Evolutionary conservation across 2,888 invertebrate genomes (phyloP), one percentile per base, ranked within the genome.

Genomic region (Odontothrips loti): DNA sequence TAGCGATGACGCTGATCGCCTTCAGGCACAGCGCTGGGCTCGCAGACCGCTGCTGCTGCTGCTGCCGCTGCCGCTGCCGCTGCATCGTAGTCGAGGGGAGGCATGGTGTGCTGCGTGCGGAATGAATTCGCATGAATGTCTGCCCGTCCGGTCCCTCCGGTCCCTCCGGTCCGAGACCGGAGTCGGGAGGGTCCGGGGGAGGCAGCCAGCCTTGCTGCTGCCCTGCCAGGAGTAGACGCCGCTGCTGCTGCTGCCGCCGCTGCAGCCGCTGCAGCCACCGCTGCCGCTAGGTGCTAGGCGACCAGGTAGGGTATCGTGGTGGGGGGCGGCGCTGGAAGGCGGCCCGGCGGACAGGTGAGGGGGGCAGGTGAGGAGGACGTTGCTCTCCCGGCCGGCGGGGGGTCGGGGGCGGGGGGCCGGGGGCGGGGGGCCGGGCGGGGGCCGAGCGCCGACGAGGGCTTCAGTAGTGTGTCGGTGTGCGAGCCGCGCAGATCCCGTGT

Each of bases 221-320:
- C 48, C 48, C 10, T 48, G 51, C 15, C 15, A 51, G 51, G 51
- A 12, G 51, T 51, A 17, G 58, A 17, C 17, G 58, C 20, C 15
- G 58, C 58, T 6, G 58, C 17, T 17, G 58, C 58, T 6, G 17
- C 58, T 6, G 58, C 58, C 0, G 58, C 58, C 6, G 58, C 51
- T 15, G 1, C 34, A 2, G 34, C 34, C 34, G 34, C 34, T 6
- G 34, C 34, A 2, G 68, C 34, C 34, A 6, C 34, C 34, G 34
- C 34, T 6, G 34, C 34, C 34, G 68, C 68, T 75, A 75, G 68
- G 68, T 75, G 68, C 68, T 75, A 75, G 68, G 68, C 68, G 68
- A 75, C 68, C 68, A 75, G 68, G 68, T 68, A 68, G 23, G 23
- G 51, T 51, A 1, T 6, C 58, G 68, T 68, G 68, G 68, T 75